Evolutionary conservation across 2,888 invertebrate genomes (phyloP).

Genomic region (Drosophila monieri): DNA sequence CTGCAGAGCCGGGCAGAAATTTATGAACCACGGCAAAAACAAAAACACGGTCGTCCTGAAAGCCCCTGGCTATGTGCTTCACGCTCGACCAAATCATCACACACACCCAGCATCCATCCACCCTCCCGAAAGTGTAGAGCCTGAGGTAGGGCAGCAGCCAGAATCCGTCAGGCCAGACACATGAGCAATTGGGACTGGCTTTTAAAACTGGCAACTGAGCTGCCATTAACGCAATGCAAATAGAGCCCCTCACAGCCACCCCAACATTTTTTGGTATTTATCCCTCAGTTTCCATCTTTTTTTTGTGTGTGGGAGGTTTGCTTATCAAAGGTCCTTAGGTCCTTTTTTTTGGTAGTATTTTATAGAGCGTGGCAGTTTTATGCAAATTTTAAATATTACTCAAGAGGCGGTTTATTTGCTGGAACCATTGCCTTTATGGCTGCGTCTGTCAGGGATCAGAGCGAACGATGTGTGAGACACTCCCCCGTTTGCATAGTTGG

Average conservation of each 20-base stretch:
- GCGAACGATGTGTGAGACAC: constrained; percentile 32
- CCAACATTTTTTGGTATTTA: background rate
- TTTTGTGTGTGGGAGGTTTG: constrained; percentile 5
- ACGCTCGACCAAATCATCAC: constrained; percentile 45
- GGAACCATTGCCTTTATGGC: constrained; percentile 32
- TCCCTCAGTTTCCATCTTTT: background rate
- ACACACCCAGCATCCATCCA: background rate
- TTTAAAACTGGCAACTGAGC: constrained; percentile 50
- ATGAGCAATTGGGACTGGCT: constrained; percentile 50
- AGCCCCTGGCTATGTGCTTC: constrained; percentile 55
- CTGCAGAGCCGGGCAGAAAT: constrained; percentile 35
- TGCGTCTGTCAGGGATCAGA: constrained; percentile 5
- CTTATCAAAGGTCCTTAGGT: constrained; percentile 44
- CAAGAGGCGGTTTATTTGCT: constrained; percentile 34
- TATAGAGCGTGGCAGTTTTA: constrained; percentile 73
- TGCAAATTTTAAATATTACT: constrained; percentile 62
- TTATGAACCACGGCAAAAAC: constrained; percentile 45
- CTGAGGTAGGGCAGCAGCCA: background rate
- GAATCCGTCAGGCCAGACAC: constrained; percentile 25
- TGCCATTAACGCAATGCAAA: constrained; percentile 49
- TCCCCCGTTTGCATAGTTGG: constrained; percentile 35
- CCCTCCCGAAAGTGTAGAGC: background rate
- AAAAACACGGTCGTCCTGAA: constrained; percentile 55
- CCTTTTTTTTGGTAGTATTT: constrained; percentile 46
- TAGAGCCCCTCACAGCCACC: constrained; percentile 19